Percentiles rank a stretch among this genome's conserved stretches.
Conservation (phyloP, 2,888 invertebrate species). For the Himalopsyche anomala region DNA sequence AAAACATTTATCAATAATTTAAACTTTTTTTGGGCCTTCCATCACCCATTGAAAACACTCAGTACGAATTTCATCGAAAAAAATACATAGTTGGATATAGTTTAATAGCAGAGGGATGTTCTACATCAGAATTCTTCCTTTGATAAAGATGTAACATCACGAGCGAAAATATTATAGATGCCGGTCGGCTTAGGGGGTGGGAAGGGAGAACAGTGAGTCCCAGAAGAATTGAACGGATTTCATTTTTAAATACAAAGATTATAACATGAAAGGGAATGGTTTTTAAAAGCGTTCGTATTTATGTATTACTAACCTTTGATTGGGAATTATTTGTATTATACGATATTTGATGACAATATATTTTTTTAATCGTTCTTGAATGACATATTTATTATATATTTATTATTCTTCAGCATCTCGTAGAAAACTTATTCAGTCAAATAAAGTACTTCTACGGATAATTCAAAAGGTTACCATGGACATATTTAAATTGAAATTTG, state of each 20-base stretch:
- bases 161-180: constrained; percentile 26
- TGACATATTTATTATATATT: too few species aligned
- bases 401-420: too few species aligned
- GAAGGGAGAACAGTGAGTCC: background rate
- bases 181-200: background rate
- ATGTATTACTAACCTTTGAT: too few species aligned
- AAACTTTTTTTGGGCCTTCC: constrained; percentile 10
- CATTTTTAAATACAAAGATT: constrained; percentile 24
- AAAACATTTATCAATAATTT: background rate
- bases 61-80: constrained; percentile 44
- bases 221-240: constrained; percentile 16
- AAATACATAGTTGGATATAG: constrained; percentile 37
- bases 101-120: constrained; percentile 31
- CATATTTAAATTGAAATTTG: too few species aligned
- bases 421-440: too few species aligned
- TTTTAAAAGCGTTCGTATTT: background rate
- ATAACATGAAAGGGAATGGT: background rate
- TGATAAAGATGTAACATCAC: constrained; percentile 40
- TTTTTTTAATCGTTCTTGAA: too few species aligned
- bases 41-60: constrained; percentile 37
- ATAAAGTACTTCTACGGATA: too few species aligned
- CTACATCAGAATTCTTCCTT: constrained; percentile 28
- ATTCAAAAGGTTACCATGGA: too few species aligned
- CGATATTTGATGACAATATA: too few species aligned
- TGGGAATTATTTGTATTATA: too few species aligned